Evolutionary conservation across 2,888 invertebrate genomes (phyloP).

Genomic region (Helicoverpa assulta): DNA sequence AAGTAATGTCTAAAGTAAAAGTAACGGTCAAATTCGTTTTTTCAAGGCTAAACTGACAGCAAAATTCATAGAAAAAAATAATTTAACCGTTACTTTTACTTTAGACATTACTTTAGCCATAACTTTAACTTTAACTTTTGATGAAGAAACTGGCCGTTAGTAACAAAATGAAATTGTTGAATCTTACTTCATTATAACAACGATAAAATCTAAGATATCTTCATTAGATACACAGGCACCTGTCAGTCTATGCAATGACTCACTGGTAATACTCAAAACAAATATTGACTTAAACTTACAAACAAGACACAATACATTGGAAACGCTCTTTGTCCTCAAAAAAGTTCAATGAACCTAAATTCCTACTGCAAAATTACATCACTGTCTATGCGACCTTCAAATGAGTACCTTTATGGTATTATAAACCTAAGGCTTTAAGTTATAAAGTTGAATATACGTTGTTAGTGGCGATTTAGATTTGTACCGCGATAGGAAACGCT

Average conservation of each 20-base stretch:
- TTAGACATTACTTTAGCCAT: too few relatives aligned
- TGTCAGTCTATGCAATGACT: not conserved
- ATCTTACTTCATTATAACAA: not conserved
- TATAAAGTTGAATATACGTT: constrained; percentile 63
- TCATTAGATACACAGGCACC: not conserved
- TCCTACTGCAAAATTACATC: constrained; percentile 68
- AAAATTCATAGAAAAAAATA: too few relatives aligned
- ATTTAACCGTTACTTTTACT: too few relatives aligned
- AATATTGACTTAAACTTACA: constrained; percentile 9
- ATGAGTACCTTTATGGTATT: constrained; percentile 30
- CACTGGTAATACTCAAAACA: not conserved
- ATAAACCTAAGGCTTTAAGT: constrained; percentile 27
- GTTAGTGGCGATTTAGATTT: constrained; percentile 14
- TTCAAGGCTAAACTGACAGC: too few relatives aligned
- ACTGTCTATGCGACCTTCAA: constrained; percentile 64
- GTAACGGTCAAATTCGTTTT: too few relatives aligned
- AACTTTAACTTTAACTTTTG: too few relatives aligned
- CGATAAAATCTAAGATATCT: not conserved
- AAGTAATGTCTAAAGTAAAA: too few relatives aligned
- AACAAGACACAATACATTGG: constrained; percentile 26
- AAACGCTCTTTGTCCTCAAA: constrained; percentile 55
- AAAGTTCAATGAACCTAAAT: constrained; percentile 63
- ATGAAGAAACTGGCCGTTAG: too few relatives aligned
- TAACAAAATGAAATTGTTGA: not conserved
- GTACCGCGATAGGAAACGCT: constrained; percentile 65